Conservation (phyloP, 1,140 invertebrate species). For the Trichonephila clavata region DNA sequence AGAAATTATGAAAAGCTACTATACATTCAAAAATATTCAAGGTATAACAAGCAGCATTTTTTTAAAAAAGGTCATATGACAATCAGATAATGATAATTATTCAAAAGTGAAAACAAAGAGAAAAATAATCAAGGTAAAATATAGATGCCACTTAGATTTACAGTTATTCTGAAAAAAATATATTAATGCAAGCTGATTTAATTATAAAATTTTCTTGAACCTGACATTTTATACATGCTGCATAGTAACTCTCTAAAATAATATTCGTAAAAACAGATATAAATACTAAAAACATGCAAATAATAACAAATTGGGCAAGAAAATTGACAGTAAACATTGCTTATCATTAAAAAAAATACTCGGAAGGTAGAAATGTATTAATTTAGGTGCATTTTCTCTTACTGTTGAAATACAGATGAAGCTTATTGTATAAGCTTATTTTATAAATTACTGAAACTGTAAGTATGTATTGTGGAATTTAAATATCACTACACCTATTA, state of each 20-base stretch:
- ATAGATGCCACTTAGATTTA: not conserved
- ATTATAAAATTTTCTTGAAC: too few species aligned
- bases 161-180: not conserved
- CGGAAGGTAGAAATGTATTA: not conserved
- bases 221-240: too few species aligned
- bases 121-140: not conserved
- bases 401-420: not conserved
- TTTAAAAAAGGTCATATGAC: not conserved
- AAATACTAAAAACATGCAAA: too few species aligned
- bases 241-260: too few species aligned
- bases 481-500: not conserved
- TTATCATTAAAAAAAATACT: too few species aligned
- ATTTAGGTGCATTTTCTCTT: not conserved
- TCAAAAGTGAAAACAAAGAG: not conserved
- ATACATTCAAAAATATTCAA: not conserved
- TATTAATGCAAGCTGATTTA: not conserved
- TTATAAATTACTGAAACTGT: not conserved
- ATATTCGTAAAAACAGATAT: too few species aligned
- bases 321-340: too few species aligned
- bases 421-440: not conserved
- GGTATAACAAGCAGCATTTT: not conserved
- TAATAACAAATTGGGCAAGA: too few species aligned
- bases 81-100: not conserved
- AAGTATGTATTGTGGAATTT: conserved; percentile 9
- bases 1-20: not conserved